A percentile compares a stretch with the other conserved stretches of the same genome.
These are phyloP conservation scores for Temnothorax unifasciatus DNA, from an alignment of 2,888 invertebrate genomes.

Conservation along the genomic window DNA sequence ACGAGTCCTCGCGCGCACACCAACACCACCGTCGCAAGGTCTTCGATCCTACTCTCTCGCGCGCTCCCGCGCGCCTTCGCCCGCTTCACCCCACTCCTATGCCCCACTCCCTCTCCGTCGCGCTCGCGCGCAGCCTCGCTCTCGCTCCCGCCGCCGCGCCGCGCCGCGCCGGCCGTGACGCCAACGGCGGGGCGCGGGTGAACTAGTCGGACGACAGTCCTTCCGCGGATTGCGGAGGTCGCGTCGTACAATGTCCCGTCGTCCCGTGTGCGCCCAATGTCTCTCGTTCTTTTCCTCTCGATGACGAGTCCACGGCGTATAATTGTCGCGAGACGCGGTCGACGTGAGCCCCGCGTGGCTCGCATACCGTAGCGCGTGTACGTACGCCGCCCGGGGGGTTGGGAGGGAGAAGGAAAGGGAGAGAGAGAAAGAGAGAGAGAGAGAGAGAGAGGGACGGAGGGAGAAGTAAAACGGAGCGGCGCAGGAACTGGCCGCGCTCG, in stretches of 20 bases:
- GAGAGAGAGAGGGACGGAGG: neutral
- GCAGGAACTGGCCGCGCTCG: slow-evolving; percentile 43
- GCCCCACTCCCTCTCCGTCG: slow-evolving; percentile 43
- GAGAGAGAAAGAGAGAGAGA: neutral
- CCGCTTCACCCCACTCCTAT: neutral
- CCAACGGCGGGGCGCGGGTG: slow-evolving; percentile 68
- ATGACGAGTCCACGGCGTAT: neutral
- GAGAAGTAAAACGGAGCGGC: neutral
- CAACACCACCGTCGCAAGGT: slow-evolving; percentile 7
- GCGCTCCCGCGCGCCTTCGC: neutral
- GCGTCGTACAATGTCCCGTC: slow-evolving; percentile 60
- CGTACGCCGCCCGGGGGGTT: neutral
- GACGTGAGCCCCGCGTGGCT: slow-evolving; percentile 23
- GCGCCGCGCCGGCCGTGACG: slow-evolving; percentile 39
- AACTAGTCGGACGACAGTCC: slow-evolving; percentile 78
- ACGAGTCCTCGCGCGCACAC: neutral
- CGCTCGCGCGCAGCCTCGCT: slow-evolving; percentile 39
- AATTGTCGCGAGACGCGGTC: slow-evolving; percentile 23
- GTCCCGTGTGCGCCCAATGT: slow-evolving; percentile 1
- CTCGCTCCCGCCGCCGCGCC: slow-evolving; percentile 20
- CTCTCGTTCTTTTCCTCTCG: slow-evolving; percentile 36
- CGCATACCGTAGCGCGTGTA: neutral
- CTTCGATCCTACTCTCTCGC: slow-evolving; percentile 22
- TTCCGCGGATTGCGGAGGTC: slow-evolving; percentile 82
- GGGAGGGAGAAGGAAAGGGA: neutral